These are phyloP conservation scores for Cartodere bifasciata DNA, from an alignment of 2,888 invertebrate species.

Conservation along the genomic window DNA sequence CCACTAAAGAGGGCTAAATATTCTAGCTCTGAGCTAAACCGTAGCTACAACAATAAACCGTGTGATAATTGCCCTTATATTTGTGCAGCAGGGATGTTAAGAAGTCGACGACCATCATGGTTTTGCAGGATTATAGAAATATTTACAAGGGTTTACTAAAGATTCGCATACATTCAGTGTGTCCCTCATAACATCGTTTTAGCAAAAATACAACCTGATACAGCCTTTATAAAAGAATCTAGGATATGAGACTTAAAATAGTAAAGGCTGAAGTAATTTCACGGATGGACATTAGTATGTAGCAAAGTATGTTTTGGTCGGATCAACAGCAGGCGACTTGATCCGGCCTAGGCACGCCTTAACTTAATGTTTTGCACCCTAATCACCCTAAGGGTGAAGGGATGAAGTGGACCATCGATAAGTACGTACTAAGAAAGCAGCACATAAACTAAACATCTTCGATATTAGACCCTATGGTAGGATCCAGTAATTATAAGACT, in stretches of 20 bases:
- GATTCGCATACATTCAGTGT: no score
- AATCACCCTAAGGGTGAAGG: no score
- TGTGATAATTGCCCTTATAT: constrained; percentile 33
- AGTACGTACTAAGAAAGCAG: no score
- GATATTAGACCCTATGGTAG: no score
- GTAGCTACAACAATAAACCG: constrained; percentile 35
- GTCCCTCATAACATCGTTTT: no score
- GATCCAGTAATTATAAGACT: no score
- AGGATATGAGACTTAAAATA: neutral
- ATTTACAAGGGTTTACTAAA: no score
- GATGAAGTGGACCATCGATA: no score
- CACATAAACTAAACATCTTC: no score
- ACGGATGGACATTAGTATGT: constrained; percentile 30
- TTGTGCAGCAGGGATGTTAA: constrained; percentile 22
- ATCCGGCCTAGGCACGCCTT: constrained; percentile 33
- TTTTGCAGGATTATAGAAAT: no score
- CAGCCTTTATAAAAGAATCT: neutral
- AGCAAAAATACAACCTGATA: neutral
- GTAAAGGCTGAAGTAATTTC: constrained; percentile 19
- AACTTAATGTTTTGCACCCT: constrained; percentile 33
- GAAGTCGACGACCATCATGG: no score
- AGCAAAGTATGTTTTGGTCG: constrained; percentile 31
- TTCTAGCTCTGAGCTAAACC: constrained; percentile 31
- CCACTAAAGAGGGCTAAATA: constrained; percentile 31
- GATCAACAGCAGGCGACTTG: constrained; percentile 30